These are phyloP conservation scores for Anhinga rufa DNA, from an alignment of 2,113 vertebrate species.

Conservation along the genomic window DNA sequence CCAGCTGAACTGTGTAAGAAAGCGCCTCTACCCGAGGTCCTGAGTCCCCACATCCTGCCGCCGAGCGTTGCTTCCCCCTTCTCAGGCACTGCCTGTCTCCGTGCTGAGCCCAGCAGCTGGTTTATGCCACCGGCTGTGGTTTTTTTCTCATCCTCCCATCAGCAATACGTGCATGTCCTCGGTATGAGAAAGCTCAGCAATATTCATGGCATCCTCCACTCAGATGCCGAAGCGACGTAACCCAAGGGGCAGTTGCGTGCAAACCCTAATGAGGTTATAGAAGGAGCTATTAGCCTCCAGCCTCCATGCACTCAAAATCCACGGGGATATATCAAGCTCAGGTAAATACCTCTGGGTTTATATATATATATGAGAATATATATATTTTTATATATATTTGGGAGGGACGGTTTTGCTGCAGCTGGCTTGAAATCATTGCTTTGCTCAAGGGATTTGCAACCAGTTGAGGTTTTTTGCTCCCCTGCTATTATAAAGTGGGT, in stretches of 20 bases:
- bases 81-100: background rate
- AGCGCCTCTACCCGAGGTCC: background rate
- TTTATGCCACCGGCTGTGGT: background rate
- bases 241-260: fast-evolving
- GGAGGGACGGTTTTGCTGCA: background rate
- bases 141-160: background rate
- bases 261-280: background rate
- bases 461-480: background rate
- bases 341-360: background rate
- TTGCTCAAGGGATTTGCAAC: background rate
- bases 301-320: background rate
- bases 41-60: background rate
- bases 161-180: fast-evolving
- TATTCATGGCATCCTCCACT: background rate
- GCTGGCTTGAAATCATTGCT: background rate
- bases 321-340: background rate
- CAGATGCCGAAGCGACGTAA: background rate
- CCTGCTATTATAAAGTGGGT: background rate
- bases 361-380: background rate
- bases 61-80: background rate
- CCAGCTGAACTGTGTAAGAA: background rate
- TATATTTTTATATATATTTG: background rate
- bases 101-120: background rate
- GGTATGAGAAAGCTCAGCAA: background rate
- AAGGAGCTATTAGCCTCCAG: background rate